Percentiles rank a stretch among this genome's conserved stretches.
Evolutionary conservation across 2,888 invertebrate species (phyloP).

Genomic region (Nomada goodeniana): DNA sequence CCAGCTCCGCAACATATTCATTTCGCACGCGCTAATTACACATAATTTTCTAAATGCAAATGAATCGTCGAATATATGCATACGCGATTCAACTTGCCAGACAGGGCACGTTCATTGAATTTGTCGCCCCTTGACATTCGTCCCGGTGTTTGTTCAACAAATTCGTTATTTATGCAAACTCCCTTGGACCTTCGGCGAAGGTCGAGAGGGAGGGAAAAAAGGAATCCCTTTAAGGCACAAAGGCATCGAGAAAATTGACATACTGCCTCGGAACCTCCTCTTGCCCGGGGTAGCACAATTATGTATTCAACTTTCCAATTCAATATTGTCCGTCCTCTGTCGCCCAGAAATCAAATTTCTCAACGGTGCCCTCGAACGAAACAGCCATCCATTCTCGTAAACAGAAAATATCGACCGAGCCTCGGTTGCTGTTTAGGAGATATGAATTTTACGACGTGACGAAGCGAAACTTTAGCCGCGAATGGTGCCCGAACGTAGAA

Average conservation of each 20-base stretch:
- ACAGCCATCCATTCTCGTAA: neutral
- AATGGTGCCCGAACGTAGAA: neutral
- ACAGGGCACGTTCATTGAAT: conserved; percentile 20
- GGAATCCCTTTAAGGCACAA: conserved; percentile 20
- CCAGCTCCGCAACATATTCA: conserved; percentile 11
- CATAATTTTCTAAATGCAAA: conserved; percentile 51
- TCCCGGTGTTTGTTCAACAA: conserved; percentile 34
- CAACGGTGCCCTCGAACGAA: conserved; percentile 10
- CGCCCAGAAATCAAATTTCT: conserved; percentile 35
- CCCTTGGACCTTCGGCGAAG: conserved; percentile 19
- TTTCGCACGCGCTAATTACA: conserved; percentile 38
- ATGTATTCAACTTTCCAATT: conserved; percentile 34
- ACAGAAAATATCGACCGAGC: neutral
- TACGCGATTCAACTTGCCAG: conserved; percentile 16
- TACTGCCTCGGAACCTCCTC: conserved; percentile 21
- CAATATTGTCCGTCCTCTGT: conserved; percentile 34
- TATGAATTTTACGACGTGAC: neutral
- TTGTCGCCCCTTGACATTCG: conserved; percentile 35
- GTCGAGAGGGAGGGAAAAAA: neutral
- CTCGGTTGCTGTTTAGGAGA: neutral
- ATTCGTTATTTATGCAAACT: conserved; percentile 56
- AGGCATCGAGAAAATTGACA: conserved; percentile 47
- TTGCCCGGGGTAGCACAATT: conserved; percentile 10
- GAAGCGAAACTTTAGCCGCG: neutral
- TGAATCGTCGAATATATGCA: conserved; percentile 33